phyloP scores from a whole-genome alignment of 2,113 vertebrate genomes.

The Pangasianodon gigas region DNA sequence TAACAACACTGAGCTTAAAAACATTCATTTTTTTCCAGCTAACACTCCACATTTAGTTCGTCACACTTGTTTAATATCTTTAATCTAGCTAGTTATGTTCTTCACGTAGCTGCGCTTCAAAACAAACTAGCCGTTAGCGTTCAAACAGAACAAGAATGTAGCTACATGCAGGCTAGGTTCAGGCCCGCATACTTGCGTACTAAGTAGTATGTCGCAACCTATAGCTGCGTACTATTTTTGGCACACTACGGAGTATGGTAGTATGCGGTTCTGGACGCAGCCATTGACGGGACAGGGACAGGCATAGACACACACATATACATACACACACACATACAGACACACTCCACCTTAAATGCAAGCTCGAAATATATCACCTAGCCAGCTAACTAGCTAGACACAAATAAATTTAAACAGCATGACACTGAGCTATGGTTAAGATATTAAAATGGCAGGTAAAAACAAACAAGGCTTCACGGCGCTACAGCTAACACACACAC shows the following conservation, averaged over 20 bases:
- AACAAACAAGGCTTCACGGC: background rate
- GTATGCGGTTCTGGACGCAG: constrained; percentile 28
- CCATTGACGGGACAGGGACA: constrained; percentile 8
- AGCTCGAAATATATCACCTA: background rate
- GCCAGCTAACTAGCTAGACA: background rate
- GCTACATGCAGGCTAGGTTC: constrained; percentile 12
- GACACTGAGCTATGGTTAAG: background rate
- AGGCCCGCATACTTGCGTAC: constrained; percentile 12
- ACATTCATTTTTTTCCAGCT: background rate
- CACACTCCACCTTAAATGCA: constrained; percentile 5
- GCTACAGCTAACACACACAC: background rate
- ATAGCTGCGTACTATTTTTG: background rate
- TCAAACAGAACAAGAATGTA: background rate
- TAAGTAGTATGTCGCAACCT: background rate
- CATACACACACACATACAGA: background rate
- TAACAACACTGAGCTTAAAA: background rate
- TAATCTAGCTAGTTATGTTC: background rate
- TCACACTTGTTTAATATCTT: background rate
- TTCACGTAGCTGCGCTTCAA: background rate
- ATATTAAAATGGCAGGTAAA: background rate
- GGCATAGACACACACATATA: background rate
- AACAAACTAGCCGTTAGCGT: background rate
- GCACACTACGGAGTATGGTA: background rate
- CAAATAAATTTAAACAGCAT: background rate
- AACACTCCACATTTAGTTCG: background rate